A percentile compares a stretch with the other conserved stretches of the same genome.
phyloP scores from a whole-genome alignment of 2,888 invertebrate genomes.

The Strigamia maritima region DNA sequence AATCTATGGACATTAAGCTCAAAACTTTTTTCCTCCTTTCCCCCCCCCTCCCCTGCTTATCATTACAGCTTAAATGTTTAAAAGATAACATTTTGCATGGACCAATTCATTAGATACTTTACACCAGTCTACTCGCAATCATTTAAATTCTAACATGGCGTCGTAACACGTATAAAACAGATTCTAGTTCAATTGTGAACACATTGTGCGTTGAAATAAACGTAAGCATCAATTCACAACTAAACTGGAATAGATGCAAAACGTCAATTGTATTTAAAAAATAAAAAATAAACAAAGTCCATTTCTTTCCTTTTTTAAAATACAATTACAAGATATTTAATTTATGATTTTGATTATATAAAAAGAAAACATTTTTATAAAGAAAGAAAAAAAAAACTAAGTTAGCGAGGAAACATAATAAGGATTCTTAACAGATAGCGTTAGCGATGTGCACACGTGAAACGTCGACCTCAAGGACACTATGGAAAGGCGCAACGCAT shows the following conservation, averaged over 20 bases:
- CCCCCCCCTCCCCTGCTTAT: not conserved
- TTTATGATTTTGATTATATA: too few relatives aligned
- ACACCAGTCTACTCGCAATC: too few relatives aligned
- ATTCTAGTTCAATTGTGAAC: too few relatives aligned
- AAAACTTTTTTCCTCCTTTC: not conserved
- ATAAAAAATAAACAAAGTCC: not conserved
- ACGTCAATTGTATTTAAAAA: not conserved
- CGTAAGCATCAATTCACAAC: not conserved
- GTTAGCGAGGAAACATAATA: not conserved
- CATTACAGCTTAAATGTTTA: not conserved
- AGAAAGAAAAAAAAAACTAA: not conserved
- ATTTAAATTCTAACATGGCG: too few relatives aligned
- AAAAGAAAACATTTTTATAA: not conserved
- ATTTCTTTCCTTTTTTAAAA: too few relatives aligned
- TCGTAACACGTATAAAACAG: too few relatives aligned
- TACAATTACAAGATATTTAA: too few relatives aligned
- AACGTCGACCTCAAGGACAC: slow-evolving; percentile 20
- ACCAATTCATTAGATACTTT: not conserved
- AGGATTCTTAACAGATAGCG: slow-evolving; percentile 6
- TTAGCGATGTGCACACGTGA: slow-evolving; percentile 15
- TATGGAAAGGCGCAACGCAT: slow-evolving; percentile 7
- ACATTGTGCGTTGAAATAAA: too few relatives aligned
- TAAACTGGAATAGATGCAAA: not conserved
- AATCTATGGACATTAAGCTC: not conserved
- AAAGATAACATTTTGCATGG: not conserved